Base-by-base conservation (phyloP, 2,888 invertebrate species). In the Metellina segmentata region DNA sequence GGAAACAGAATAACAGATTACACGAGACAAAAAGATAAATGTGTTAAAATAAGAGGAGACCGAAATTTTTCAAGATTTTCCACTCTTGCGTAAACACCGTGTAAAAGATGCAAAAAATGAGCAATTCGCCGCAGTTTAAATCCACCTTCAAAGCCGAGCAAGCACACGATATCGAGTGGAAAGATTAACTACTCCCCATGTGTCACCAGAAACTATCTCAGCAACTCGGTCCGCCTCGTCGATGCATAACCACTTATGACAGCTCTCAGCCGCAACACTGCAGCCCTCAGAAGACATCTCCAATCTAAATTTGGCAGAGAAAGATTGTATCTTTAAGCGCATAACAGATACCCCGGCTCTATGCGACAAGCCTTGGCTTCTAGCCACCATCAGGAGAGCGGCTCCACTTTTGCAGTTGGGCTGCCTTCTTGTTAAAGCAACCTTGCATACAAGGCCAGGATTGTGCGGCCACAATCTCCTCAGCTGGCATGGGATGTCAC, bases 281-380 rank as follows among this genome's bases (percentile, higher is more conserved):
- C 20, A 19, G 9, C 51, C 53, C 69, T 49, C 11, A 20, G 74
- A 82, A 89, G 82, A 77, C 82, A 83, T 51, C 61, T 48, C 61
- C 53, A 81, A 82, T 91, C 91, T 91, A 91, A 91, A 91, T 91
- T 87, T 91, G 91, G 91, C 91, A 91, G 87, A 83, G 91, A 91
- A 87, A 91, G 91, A 91, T 91, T 87, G 91, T 91, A 91, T 91
- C 91, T 91, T 87, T 88, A 87, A 86, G 90, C 75, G 75, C 82
- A 87, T 87, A 87, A 91, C 90, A 77, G 87, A 91, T 91, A 82
- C 87, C 82, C 81, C 53, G 69, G 74, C 82, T 87, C 87, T 34
- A 4, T 34, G 34, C 34, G 34, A 34, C 34, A 34, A 34, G 34
- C 34, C 4, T 34, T 34, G 34, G 34, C 34, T 34, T 34, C 34